Evolutionary conservation across 2,888 invertebrate species (phyloP), one percentile per base, ranked within the genome.

Genomic region (Antheraea yamamai): DNA sequence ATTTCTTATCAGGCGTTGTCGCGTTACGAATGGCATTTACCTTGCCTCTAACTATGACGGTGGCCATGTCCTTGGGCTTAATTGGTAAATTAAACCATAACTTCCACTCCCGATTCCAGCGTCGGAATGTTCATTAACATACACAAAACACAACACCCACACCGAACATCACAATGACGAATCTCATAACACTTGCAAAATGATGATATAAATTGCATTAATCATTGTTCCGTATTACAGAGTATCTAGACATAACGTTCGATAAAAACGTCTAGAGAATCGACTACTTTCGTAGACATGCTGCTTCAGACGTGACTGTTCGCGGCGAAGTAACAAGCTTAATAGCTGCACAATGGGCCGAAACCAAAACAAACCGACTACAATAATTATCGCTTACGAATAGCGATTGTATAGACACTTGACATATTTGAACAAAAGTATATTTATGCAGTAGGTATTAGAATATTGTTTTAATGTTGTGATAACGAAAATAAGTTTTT

Each of bases 351-450:
- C 91, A 89, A 90, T 91, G 85, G 84, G 79, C 82, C 79, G 81
- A 84, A 88, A 88, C 83, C 90, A 90, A 91, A 92, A 92, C 91
- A 92, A 87, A 79, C 81, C 75, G 77, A 76, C 79, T 78, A 81
- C 85, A 85, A 87, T 88, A 86, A 85, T 88, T 87, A 85, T 83
- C 79, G 80, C 81, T 79, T 79, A 76, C 79, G 79, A 76, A 78
- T 80, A 79, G 79, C 79, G 83, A 85, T 84, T 82, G 80, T 83
- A 81, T 82, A 76, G 77, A 76, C 55, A 76, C 12, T 68, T 66
- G 18, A 47, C 47, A 70, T 73, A 68, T 70, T 71, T 70, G 55
- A 73, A 12, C 10, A 61, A 14, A 68, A 52, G 3, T 51, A 23
- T 18, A 47, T 74, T 12, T 52, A 18, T 30, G 20, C 10, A n/a